These are phyloP conservation scores for Raja brachyura DNA, from an alignment of 2,113 vertebrate species.

Conservation along the genomic window DNA sequence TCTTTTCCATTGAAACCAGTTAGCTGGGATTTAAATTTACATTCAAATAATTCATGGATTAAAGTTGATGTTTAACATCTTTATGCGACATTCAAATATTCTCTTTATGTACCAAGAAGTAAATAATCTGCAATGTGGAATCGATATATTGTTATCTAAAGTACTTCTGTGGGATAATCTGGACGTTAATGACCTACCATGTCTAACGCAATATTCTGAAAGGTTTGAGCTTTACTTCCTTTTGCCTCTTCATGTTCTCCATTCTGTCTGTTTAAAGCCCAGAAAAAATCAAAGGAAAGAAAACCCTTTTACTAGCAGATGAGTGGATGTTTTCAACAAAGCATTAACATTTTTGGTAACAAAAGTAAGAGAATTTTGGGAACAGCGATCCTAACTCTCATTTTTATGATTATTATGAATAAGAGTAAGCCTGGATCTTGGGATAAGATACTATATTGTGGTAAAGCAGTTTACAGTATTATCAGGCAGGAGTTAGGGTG, in stretches of 20 bases:
- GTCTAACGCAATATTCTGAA: too few species aligned
- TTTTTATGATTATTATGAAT: too few species aligned
- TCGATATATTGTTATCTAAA: neutral
- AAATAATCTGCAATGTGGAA: too few species aligned
- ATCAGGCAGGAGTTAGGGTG: too few species aligned
- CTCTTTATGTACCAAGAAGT: neutral
- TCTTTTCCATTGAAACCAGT: neutral
- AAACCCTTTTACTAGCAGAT: neutral
- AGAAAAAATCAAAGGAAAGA: neutral
- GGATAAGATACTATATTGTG: too few species aligned
- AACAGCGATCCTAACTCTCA: too few species aligned
- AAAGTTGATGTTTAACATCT: neutral
- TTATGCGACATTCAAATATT: neutral
- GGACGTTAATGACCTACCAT: neutral
- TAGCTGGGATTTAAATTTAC: neutral
- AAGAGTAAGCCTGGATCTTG: too few species aligned
- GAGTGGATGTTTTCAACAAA: neutral
- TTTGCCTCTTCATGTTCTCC: neutral
- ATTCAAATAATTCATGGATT: neutral
- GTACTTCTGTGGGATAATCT: neutral
- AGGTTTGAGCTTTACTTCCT: neutral
- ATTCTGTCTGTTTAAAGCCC: neutral
- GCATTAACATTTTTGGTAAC: neutral
- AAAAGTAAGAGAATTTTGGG: too few species aligned
- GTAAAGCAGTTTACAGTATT: too few species aligned